Conservation (phyloP, 2,888 invertebrate genomes). For the Metallyticus violacea region DNA sequence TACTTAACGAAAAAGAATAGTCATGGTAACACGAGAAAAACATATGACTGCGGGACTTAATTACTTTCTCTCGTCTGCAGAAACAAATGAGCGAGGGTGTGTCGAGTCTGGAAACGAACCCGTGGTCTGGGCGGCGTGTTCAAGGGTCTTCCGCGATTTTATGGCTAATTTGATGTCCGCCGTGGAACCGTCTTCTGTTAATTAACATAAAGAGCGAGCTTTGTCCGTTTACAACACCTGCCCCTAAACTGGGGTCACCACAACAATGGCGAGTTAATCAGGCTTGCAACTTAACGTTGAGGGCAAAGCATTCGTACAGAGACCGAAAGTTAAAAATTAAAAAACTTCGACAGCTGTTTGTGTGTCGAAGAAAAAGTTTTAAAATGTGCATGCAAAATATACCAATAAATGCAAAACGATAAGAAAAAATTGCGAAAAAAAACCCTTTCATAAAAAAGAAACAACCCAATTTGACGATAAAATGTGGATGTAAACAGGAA, state of each 20-base stretch:
- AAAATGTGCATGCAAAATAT: too few relatives aligned
- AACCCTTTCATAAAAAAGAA: too few relatives aligned
- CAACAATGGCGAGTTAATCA: not conserved
- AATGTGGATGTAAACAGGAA: too few relatives aligned
- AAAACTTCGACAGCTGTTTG: too few relatives aligned
- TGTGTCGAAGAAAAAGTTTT: too few relatives aligned
- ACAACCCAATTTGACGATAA: too few relatives aligned
- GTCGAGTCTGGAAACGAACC: not conserved
- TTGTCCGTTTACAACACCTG: not conserved
- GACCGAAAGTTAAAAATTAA: too few relatives aligned
- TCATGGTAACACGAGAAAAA: not conserved
- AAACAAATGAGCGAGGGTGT: not conserved
- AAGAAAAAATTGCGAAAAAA: too few relatives aligned
- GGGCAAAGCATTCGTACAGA: too few relatives aligned
- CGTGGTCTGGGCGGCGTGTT: not conserved
- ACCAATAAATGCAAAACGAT: too few relatives aligned
- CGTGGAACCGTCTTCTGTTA: not conserved
- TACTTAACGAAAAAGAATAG: not conserved
- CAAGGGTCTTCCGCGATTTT: not conserved
- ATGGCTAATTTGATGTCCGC: not conserved
- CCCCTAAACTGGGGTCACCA: too few relatives aligned
- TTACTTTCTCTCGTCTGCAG: not conserved
- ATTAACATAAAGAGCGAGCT: not conserved
- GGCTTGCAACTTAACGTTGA: too few relatives aligned
- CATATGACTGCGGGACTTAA: not conserved